These are phyloP conservation scores for Paelopatides confundens DNA, from an alignment of 53 echinoderm and acorn worm genomes.

Conservation along the genomic window DNA sequence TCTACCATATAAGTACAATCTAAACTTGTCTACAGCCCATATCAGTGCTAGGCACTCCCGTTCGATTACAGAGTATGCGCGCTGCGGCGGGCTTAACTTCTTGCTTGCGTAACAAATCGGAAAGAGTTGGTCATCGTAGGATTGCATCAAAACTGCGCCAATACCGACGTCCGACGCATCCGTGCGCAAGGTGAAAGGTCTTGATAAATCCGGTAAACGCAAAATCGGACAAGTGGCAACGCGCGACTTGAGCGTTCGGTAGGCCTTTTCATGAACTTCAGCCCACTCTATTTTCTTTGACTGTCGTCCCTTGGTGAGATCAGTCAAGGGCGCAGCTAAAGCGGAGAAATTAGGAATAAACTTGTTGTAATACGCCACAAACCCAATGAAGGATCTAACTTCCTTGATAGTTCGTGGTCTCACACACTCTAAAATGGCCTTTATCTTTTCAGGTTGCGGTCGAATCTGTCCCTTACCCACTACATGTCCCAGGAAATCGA, in stretches of 20 bases:
- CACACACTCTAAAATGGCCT: conserved; percentile 44
- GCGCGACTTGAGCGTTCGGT: background rate
- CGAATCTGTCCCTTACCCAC: conserved; percentile 49
- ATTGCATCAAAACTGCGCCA: conserved; percentile 12
- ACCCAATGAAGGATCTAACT: conserved; percentile 50
- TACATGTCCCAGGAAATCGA: conserved; percentile 68
- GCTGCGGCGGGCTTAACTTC: conserved; percentile 7
- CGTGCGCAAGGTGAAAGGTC: background rate
- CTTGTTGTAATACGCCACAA: conserved; percentile 42
- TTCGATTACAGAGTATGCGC: background rate
- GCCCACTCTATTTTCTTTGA: conserved; percentile 42
- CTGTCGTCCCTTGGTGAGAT: conserved; percentile 50
- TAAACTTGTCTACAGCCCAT: conserved; percentile 38
- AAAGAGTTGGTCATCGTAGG: background rate
- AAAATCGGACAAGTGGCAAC: background rate
- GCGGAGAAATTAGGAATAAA: conserved; percentile 40
- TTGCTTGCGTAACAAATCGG: conserved; percentile 32
- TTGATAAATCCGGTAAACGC: background rate
- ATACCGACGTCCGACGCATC: conserved; percentile 33
- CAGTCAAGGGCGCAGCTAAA: conserved; percentile 48
- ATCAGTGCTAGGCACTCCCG: conserved; percentile 12
- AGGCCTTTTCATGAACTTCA: too few relatives aligned
- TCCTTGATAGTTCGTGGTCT: conserved; percentile 54
- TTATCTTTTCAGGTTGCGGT: too few relatives aligned
- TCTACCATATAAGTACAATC: conserved; percentile 40